phyloP scores from a whole-genome alignment of 2,113 vertebrate genomes.

The Apteryx owenii region DNA sequence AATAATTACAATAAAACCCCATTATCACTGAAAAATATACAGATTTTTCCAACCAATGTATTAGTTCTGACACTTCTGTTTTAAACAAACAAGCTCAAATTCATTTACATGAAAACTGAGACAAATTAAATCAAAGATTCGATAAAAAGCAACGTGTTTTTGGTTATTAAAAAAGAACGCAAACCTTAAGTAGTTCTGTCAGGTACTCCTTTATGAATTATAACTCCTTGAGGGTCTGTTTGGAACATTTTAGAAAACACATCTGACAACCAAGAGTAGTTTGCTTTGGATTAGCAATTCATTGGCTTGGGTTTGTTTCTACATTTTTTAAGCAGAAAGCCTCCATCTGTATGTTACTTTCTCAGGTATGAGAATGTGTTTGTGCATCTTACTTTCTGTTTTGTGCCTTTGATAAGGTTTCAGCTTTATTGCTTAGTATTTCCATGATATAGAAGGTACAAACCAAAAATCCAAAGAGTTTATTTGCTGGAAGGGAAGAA shows the following conservation, averaged over 20 bases:
- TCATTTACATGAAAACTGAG: background rate
- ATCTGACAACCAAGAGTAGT: background rate
- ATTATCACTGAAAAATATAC: background rate
- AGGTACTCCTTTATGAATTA: background rate
- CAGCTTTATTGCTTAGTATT: background rate
- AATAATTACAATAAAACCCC: background rate
- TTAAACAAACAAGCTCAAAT: background rate
- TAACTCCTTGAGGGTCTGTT: background rate
- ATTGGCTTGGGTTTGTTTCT: background rate
- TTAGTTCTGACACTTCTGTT: background rate
- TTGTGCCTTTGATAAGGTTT: background rate
- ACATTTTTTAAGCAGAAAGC: background rate
- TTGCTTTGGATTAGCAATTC: conserved; percentile 18
- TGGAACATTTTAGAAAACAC: background rate
- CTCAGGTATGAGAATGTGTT: background rate
- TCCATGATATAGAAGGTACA: background rate
- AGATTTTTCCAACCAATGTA: background rate
- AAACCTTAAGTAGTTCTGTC: background rate
- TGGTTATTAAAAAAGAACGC: background rate
- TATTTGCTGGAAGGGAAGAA: background rate
- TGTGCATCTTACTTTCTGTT: background rate
- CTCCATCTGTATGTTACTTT: background rate
- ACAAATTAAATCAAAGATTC: background rate
- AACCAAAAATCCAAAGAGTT: background rate
- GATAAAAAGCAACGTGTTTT: background rate